phyloP scores from a whole-genome alignment of 2,797 vertebrate species.

The Sebastes variabilis region DNA sequence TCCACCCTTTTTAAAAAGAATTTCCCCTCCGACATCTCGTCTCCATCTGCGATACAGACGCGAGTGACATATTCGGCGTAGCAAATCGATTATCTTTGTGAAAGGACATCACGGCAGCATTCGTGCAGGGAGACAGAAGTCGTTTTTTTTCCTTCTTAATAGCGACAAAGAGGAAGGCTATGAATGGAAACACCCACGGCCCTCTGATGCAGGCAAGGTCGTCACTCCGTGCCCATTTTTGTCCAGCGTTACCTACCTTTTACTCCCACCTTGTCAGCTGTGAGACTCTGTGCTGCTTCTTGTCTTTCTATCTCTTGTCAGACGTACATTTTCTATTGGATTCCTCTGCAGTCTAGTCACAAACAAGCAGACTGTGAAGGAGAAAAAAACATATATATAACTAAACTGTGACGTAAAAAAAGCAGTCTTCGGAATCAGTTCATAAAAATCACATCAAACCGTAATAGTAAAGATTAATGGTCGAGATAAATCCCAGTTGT shows the following conservation, averaged over 20 bases:
- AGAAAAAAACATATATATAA: not conserved
- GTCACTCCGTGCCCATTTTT: not conserved
- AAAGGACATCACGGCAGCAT: slow-evolving; percentile 31
- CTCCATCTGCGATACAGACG: slow-evolving; percentile 57
- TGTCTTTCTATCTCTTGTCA: not conserved
- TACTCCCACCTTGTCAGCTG: not conserved
- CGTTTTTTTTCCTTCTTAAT: not conserved
- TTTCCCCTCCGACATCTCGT: slow-evolving; percentile 47
- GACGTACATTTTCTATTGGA: not conserved
- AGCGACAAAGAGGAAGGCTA: not conserved
- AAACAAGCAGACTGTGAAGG: not conserved
- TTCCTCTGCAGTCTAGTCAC: not conserved
- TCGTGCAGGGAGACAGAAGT: slow-evolving; percentile 22
- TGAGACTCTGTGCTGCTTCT: not conserved
- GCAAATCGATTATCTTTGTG: slow-evolving; percentile 45
- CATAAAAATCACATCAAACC: not conserved
- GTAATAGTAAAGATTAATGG: not conserved
- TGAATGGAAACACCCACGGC: slow-evolving; percentile 9
- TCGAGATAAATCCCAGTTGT: slow-evolving; percentile 1
- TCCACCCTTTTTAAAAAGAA: not conserved
- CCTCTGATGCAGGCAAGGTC: not conserved
- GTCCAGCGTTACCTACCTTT: not conserved
- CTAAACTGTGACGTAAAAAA: not conserved
- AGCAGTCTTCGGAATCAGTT: not conserved
- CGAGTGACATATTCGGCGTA: slow-evolving; percentile 42